Conservation (phyloP, 1,140 invertebrate genomes). For the Drosophila kohkoa region DNA sequence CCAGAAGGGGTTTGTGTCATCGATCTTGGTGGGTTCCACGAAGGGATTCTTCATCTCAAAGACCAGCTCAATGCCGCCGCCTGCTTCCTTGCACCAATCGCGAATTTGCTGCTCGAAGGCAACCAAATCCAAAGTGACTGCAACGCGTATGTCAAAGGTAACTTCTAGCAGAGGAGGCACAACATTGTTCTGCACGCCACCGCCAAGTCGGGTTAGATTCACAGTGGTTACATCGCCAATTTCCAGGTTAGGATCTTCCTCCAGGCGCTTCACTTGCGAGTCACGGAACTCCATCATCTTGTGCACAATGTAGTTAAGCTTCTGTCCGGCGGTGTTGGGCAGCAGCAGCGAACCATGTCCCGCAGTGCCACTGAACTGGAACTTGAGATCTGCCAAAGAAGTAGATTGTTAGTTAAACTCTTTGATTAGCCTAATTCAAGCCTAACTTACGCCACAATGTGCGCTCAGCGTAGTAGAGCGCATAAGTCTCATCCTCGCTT, state of each 20-base stretch:
- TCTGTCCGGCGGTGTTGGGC: slow-evolving; percentile 94
- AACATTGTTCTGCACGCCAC: slow-evolving; percentile 97
- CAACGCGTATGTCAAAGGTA: slow-evolving; percentile 93
- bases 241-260: slow-evolving; percentile 87
- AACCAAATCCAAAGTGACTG: slow-evolving; percentile 89
- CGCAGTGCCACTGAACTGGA: slow-evolving; percentile 88
- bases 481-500: slow-evolving; percentile 87
- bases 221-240: slow-evolving; percentile 95
- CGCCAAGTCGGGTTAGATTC: slow-evolving; percentile 94
- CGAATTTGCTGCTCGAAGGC: slow-evolving; percentile 90
- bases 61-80: slow-evolving; percentile 90
- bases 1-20: slow-evolving; percentile 92
- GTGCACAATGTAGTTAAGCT: slow-evolving; percentile 92
- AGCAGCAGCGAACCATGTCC: slow-evolving; percentile 95
- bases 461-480: slow-evolving; percentile 92
- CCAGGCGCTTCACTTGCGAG: slow-evolving; percentile 88
- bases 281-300: slow-evolving; percentile 91
- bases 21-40: slow-evolving; percentile 89
- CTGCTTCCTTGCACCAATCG: slow-evolving; percentile 93
- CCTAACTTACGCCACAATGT: slow-evolving; percentile 88
- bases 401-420: neutral
- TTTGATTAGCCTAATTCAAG: neutral
- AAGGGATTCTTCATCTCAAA: slow-evolving; percentile 90
- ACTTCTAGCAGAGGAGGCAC: slow-evolving; percentile 92
- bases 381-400: slow-evolving; percentile 53